phyloP scores from a whole-genome alignment of 2,888 invertebrate genomes.

The Meloe dianella region DNA sequence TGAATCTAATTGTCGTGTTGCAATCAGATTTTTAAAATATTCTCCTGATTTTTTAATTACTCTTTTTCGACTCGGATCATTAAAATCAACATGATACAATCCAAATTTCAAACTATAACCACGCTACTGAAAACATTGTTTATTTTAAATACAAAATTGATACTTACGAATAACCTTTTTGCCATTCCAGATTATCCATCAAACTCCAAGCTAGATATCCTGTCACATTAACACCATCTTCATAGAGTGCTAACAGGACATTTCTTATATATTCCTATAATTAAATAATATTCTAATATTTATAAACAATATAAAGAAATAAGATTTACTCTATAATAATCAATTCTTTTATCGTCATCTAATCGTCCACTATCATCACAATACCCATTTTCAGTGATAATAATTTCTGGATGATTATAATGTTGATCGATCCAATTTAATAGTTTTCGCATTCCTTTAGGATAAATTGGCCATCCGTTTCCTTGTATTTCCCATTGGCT shows the following conservation, averaged over 20 bases:
- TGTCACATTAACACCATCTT: constrained; percentile 21
- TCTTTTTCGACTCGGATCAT: constrained; percentile 63
- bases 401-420: constrained; percentile 62
- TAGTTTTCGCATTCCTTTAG: constrained; percentile 66
- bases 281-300: not conserved
- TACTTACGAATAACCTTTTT: constrained; percentile 39
- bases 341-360: constrained; percentile 60
- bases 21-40: constrained; percentile 63
- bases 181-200: constrained; percentile 30
- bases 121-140: not conserved
- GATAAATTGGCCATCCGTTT: constrained; percentile 63
- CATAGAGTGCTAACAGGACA: not conserved
- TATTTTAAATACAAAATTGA: not conserved
- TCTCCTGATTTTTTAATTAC: constrained; percentile 67
- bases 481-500: constrained; percentile 47
- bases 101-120: constrained; percentile 69
- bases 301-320: not conserved
- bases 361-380: constrained; percentile 59
- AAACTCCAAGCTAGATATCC: constrained; percentile 24
- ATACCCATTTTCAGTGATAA: constrained; percentile 67
- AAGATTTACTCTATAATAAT: constrained; percentile 49
- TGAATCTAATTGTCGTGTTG: constrained; percentile 34
- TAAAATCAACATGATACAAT: constrained; percentile 69
- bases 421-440: constrained; percentile 59
- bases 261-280: constrained; percentile 31